Evolutionary conservation across 2,113 vertebrate genomes (phyloP).

Genomic region (Leucosticte australis): DNA sequence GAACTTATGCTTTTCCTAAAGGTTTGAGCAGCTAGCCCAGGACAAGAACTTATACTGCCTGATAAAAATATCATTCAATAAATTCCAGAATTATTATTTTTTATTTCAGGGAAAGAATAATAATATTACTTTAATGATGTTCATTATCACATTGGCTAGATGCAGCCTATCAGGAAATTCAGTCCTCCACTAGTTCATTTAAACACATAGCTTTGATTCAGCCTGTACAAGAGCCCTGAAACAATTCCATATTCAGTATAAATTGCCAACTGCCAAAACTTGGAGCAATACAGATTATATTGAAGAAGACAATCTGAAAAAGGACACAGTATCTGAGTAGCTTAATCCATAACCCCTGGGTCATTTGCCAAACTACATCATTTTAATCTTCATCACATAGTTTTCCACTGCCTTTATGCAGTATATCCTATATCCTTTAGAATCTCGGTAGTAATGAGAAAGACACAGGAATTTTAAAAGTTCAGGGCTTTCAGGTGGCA

Average conservation of each 20-base stretch:
- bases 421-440: not conserved
- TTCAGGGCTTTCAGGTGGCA: not conserved
- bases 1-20: not conserved
- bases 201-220: not conserved
- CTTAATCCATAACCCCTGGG: not conserved
- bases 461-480: not conserved
- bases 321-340: not conserved
- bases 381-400: not conserved
- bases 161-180: not conserved
- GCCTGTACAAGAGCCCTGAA: not conserved
- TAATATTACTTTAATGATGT: not conserved
- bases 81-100: not conserved
- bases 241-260: not conserved
- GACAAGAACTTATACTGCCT: not conserved
- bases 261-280: not conserved
- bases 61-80: not conserved
- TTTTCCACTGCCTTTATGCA: not conserved
- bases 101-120: not conserved
- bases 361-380: not conserved
- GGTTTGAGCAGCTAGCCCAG: not conserved
- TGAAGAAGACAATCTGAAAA: not conserved
- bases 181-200: not conserved
- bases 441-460: not conserved
- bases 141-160: not conserved
- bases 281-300: not conserved